A percentile compares a stretch with the other conserved stretches of the same genome.
Evolutionary conservation across 2,888 invertebrate genomes (phyloP).

Genomic region (Apotomis capreana): DNA sequence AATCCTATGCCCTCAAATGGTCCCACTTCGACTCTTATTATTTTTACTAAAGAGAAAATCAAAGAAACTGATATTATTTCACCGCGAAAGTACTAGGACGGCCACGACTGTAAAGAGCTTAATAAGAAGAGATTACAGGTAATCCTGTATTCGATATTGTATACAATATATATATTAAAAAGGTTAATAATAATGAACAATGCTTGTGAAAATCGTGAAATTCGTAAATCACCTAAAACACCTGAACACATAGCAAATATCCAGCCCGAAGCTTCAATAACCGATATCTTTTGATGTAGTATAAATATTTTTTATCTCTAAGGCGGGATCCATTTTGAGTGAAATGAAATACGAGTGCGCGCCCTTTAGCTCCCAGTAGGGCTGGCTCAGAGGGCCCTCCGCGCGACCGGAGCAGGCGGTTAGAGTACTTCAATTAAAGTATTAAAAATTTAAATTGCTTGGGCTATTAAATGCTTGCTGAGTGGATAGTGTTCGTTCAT

Average conservation of each 20-base stretch:
- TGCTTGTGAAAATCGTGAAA: neutral
- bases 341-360: conserved; percentile 64
- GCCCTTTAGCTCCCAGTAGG: conserved; percentile 29
- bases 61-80: no score
- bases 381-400: conserved; percentile 4
- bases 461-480: neutral
- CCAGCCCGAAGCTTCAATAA: conserved; percentile 54
- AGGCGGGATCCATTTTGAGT: conserved; percentile 67
- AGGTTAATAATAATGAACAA: no score
- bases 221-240: conserved; percentile 30
- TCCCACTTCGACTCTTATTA: no score
- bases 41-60: no score
- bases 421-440: neutral
- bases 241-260: conserved; percentile 26
- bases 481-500: no score
- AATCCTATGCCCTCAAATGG: no score
- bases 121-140: no score
- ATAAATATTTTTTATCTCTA: conserved; percentile 72
- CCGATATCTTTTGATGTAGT: conserved; percentile 76
- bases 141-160: no score
- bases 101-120: no score
- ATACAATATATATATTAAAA: no score
- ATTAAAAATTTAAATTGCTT: neutral
- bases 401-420: neutral
- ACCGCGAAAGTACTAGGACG: no score